Evolutionary conservation across 2,888 invertebrate genomes (phyloP).

Genomic region (Luperina testacea): DNA sequence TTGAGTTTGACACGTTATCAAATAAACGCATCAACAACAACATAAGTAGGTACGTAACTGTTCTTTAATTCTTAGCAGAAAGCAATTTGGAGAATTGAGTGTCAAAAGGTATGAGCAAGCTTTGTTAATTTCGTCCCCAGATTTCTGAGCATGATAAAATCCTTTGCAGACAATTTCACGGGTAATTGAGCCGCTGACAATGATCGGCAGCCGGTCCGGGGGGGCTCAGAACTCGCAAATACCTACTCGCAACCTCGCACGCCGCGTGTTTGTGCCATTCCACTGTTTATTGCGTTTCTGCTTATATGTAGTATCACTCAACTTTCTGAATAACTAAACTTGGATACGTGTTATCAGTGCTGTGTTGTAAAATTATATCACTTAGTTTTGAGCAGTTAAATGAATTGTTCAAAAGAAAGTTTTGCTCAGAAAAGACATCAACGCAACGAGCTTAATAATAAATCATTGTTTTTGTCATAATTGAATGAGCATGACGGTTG

Average conservation of each 20-base stretch:
- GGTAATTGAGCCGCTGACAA: conserved; percentile 84
- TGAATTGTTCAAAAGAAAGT: conserved; percentile 40
- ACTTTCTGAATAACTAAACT: conserved; percentile 59
- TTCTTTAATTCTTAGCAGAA: conserved; percentile 30
- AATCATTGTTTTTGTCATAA: neutral
- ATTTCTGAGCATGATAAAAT: conserved; percentile 72
- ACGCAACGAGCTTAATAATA: conserved; percentile 55
- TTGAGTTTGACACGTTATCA: conserved; percentile 27
- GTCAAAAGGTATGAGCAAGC: conserved; percentile 52
- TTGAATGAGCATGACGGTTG: neutral
- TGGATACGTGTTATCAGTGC: conserved; percentile 48
- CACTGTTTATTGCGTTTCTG: conserved; percentile 74
- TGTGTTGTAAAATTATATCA: conserved; percentile 49
- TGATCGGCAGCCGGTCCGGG: conserved; percentile 71
- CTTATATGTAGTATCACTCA: conserved; percentile 68
- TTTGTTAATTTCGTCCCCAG: conserved; percentile 65
- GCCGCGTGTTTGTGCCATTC: conserved; percentile 72
- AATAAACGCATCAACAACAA: conserved; percentile 26
- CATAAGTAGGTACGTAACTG: conserved; percentile 10
- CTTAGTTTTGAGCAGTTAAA: conserved; percentile 17
- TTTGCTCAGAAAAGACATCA: conserved; percentile 62
- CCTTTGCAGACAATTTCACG: conserved; percentile 83
- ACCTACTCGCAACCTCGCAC: conserved; percentile 7
- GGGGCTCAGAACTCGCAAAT: conserved; percentile 45
- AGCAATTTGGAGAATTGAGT: conserved; percentile 48